phyloP scores from a whole-genome alignment of 2,888 invertebrate species.

The Andrena haemorrhoa region DNA sequence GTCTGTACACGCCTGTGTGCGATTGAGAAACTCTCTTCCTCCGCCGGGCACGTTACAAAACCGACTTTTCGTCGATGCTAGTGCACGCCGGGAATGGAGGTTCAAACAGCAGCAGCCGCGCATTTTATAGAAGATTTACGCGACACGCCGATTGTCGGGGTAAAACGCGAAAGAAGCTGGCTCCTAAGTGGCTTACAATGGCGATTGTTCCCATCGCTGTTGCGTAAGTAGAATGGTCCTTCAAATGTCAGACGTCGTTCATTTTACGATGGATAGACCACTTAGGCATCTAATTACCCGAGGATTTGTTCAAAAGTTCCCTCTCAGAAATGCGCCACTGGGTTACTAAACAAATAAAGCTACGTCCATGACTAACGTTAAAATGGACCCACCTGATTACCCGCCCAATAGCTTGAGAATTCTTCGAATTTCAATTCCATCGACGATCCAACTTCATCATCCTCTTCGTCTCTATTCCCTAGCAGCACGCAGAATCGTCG shows the following conservation, averaged over 20 bases:
- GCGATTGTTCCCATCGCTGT: constrained; percentile 24
- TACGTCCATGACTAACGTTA: neutral
- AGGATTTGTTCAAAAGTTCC: neutral
- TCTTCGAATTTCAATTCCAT: constrained; percentile 3
- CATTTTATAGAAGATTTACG: constrained; percentile 28
- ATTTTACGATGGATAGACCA: neutral
- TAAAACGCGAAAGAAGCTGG: constrained; percentile 8
- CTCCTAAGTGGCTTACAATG: constrained; percentile 3
- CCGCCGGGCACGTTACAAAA: neutral
- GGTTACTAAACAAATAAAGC: too few relatives aligned
- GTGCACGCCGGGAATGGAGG: neutral
- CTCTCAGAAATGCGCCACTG: too few relatives aligned
- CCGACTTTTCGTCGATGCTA: neutral
- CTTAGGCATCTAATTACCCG: neutral
- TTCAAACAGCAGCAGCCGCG: constrained; percentile 12
- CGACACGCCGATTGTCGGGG: constrained; percentile 13
- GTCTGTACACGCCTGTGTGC: constrained; percentile 14
- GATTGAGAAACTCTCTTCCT: neutral
- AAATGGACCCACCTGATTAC: neutral
- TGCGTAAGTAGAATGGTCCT: neutral
- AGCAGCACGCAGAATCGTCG: neutral
- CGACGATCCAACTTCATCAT: neutral
- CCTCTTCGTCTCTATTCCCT: neutral
- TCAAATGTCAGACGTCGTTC: constrained; percentile 8
- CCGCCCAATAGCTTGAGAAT: neutral